Conservation (phyloP, 2,797 vertebrate genomes). For the Ataeniobius toweri region DNA sequence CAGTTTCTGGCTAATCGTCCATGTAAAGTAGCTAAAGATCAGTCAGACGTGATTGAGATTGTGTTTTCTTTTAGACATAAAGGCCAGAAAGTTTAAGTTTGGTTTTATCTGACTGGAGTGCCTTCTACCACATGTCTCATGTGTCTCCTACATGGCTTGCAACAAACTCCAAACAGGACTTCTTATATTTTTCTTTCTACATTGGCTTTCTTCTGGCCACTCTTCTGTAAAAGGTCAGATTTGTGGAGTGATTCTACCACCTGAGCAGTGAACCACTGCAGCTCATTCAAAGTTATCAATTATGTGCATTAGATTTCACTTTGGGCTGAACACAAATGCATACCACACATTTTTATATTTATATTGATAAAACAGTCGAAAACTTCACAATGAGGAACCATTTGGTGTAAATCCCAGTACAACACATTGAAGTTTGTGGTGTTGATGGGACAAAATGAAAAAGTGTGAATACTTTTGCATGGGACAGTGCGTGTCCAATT, state of each 20-base stretch:
- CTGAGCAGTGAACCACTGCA: not conserved
- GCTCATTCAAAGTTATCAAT: not conserved
- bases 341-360: not conserved
- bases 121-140: not conserved
- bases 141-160: not conserved
- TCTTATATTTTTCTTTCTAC: too few relatives aligned
- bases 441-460: not conserved
- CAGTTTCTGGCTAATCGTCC: not conserved
- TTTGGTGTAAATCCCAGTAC: not conserved
- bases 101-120: not conserved
- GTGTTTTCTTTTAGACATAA: too few relatives aligned
- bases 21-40: not conserved
- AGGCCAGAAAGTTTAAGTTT: not conserved
- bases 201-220: not conserved
- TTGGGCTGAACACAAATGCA: not conserved
- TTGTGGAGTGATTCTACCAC: too few relatives aligned
- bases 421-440: not conserved
- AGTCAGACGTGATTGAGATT: not conserved
- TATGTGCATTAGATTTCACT: not conserved
- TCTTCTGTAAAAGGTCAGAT: too few relatives aligned
- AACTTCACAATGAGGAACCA: not conserved
- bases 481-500: not conserved
- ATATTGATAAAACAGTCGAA: not conserved
- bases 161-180: too few relatives aligned
- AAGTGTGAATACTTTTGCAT: not conserved